These are phyloP conservation scores for Cataglyphis cursor DNA, from an alignment of 2,888 invertebrate genomes.

Conservation along the genomic window DNA sequence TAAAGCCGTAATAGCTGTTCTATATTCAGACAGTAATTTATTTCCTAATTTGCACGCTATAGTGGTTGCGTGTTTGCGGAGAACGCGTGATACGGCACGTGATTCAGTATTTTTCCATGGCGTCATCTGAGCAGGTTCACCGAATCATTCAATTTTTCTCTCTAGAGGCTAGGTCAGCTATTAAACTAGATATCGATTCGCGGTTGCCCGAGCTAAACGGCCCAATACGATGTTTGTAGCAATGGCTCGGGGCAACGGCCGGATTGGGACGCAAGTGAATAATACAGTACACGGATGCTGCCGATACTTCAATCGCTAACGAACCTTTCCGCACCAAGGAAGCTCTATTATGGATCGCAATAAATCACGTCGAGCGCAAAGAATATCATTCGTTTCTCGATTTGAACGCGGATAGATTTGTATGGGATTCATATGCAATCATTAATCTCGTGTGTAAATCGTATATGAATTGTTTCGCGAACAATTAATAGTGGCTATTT, in stretches of 20 bases:
- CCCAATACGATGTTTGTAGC: constrained; percentile 65
- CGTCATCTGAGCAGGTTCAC: constrained; percentile 42
- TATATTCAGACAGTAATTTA: constrained; percentile 22
- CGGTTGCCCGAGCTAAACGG: constrained; percentile 77
- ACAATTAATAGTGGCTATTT: constrained; percentile 29
- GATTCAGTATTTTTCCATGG: constrained; percentile 21
- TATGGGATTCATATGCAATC: constrained; percentile 10
- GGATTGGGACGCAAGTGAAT: constrained; percentile 56
- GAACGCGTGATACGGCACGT: not conserved
- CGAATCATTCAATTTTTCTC: constrained; percentile 79
- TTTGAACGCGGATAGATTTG: constrained; percentile 53
- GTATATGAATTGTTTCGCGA: constrained; percentile 1
- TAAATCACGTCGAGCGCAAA: constrained; percentile 36
- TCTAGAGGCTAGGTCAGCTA: constrained; percentile 70
- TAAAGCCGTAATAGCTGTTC: not conserved
- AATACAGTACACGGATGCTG: constrained; percentile 46
- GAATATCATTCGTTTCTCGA: constrained; percentile 54
- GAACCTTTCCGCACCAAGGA: constrained; percentile 56
- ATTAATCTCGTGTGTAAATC: constrained; percentile 60
- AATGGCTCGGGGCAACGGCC: constrained; percentile 59
- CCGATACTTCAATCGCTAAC: constrained; percentile 61
- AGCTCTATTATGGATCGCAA: constrained; percentile 32
- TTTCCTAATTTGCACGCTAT: constrained; percentile 20
- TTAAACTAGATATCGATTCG: constrained; percentile 82
- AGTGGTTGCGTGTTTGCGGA: not conserved